Conservation (phyloP, 2,888 invertebrate species). For the Prosapia bicincta region DNA sequence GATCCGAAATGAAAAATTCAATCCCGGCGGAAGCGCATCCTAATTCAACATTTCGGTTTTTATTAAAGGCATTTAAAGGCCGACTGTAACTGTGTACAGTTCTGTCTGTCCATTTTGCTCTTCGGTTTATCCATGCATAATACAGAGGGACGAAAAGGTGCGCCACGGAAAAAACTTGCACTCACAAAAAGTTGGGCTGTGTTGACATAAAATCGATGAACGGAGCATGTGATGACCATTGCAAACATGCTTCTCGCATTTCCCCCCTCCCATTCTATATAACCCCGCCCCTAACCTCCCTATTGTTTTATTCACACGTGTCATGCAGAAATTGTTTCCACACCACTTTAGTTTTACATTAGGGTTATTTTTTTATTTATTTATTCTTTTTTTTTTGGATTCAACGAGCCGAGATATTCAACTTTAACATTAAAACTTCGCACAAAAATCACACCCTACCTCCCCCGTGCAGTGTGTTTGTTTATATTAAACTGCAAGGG, state of each 20-base stretch:
- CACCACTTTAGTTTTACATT: conserved; percentile 20
- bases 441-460: conserved; percentile 25
- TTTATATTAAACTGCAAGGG: background rate
- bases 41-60: background rate
- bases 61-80: background rate
- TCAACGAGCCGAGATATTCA: conserved; percentile 19
- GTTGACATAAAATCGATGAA: conserved; percentile 20
- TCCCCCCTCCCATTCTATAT: conserved; percentile 16
- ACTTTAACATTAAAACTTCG: conserved; percentile 26
- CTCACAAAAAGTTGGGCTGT: background rate
- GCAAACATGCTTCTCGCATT: conserved; percentile 36
- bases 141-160: conserved; percentile 10
- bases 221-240: conserved; percentile 32
- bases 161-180: background rate
- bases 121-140: conserved; percentile 4
- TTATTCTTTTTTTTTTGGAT: conserved; percentile 13
- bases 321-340: conserved; percentile 26
- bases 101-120: background rate
- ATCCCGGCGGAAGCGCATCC: background rate
- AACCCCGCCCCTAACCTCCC: background rate
- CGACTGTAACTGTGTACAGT: background rate
- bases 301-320: conserved; percentile 26
- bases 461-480: background rate
- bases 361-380: conserved; percentile 13
- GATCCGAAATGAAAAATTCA: background rate